Conservation (phyloP, 2,797 vertebrate species). For the Anabacerthia variegaticeps region DNA sequence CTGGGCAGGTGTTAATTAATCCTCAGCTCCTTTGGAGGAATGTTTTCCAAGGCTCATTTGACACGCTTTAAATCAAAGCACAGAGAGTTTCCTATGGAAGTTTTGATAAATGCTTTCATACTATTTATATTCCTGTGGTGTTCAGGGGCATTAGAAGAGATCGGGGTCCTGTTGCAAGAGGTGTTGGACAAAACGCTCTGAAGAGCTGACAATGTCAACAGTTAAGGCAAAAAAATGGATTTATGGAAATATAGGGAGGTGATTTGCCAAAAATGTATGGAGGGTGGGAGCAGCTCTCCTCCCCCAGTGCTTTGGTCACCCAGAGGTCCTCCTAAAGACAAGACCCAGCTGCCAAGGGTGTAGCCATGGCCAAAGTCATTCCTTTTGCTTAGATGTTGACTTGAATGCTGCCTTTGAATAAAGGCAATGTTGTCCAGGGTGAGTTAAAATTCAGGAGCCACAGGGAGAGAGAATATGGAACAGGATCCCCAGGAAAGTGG, state of each 20-base stretch:
- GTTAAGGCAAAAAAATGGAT: background rate
- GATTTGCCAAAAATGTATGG: background rate
- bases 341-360: background rate
- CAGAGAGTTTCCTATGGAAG: background rate
- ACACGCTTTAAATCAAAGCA: slow-evolving; percentile 37
- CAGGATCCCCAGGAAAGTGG: background rate
- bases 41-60: slow-evolving; percentile 56
- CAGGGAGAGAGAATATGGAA: background rate
- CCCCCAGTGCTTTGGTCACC: background rate
- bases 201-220: background rate
- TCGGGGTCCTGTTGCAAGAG: background rate
- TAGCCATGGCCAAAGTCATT: background rate
- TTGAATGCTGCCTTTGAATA: background rate
- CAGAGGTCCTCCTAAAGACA: background rate
- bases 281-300: background rate
- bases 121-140: background rate
- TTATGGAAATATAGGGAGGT: background rate
- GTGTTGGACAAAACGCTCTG: background rate
- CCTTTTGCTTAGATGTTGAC: background rate
- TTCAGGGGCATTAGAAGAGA: background rate
- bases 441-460: background rate
- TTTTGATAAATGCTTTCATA: slow-evolving; percentile 33
- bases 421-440: accelerated
- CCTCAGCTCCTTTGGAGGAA: background rate
- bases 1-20: background rate